Conservation (phyloP, 2,113 vertebrate genomes). For the Ictidomys tridecemlineatus region DNA sequence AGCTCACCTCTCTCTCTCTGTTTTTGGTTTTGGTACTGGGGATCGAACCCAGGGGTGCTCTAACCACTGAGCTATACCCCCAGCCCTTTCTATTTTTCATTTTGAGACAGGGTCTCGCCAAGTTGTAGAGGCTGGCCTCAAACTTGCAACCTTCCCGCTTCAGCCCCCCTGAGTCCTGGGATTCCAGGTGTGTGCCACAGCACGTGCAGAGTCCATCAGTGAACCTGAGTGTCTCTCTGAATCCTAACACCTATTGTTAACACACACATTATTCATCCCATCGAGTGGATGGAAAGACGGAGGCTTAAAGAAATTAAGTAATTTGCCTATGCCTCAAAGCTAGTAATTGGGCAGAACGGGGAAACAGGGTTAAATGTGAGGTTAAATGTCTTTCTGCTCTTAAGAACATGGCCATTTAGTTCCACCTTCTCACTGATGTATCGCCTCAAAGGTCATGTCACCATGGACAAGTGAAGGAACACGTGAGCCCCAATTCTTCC, state of each 20-base stretch:
- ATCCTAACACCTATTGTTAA: not conserved
- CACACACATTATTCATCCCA: not conserved
- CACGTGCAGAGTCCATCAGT: not conserved
- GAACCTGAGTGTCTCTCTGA: not conserved
- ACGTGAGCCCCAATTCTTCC: not conserved
- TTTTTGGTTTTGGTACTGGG: no score
- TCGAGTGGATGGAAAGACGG: not conserved
- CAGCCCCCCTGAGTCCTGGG: no score
- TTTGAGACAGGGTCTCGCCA: no score
- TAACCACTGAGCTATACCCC: no score
- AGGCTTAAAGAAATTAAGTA: not conserved
- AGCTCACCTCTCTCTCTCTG: no score
- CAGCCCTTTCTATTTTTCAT: no score
- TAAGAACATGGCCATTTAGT: no score
- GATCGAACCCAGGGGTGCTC: no score
- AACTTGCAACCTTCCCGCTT: no score
- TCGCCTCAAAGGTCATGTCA: not conserved
- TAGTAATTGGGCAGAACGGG: not conserved
- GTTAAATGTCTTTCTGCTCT: not conserved
- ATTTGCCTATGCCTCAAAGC: not conserved
- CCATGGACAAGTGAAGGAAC: not conserved
- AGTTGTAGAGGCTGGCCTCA: no score
- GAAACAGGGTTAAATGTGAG: not conserved
- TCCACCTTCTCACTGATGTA: rapidly evolving
- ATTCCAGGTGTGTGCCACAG: no score